Evolutionary conservation across 2,888 invertebrate genomes (phyloP).

Genomic region (Desoria tigrina): DNA sequence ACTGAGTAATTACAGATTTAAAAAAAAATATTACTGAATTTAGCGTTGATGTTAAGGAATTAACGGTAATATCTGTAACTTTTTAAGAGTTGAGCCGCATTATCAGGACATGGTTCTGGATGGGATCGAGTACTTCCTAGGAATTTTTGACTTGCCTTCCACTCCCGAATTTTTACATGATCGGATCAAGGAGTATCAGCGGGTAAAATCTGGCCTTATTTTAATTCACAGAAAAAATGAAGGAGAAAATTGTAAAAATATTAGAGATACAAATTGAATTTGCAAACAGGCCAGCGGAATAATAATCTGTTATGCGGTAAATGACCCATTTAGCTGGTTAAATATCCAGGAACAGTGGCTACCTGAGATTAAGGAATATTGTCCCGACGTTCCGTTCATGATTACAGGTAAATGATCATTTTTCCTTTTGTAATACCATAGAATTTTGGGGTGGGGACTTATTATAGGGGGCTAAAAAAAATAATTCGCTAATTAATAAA

Average conservation of each 20-base stretch:
- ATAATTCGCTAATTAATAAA: no score
- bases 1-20: constrained; percentile 70
- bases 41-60: no score
- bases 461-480: no score
- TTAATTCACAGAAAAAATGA: no score
- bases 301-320: constrained; percentile 80
- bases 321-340: constrained; percentile 75
- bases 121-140: constrained; percentile 64
- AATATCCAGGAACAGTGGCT: constrained; percentile 82
- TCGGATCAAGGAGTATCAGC: constrained; percentile 16
- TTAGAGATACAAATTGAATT: no score
- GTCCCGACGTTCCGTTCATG: constrained; percentile 72
- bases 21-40: not conserved
- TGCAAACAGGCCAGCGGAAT: constrained; percentile 78
- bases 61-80: no score
- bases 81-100: constrained; percentile 10
- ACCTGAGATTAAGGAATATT: constrained; percentile 78
- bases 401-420: constrained; percentile 67
- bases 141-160: constrained; percentile 18
- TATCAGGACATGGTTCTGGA: constrained; percentile 69
- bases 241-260: not conserved
- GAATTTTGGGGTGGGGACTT: no score
- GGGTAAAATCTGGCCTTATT: not conserved
- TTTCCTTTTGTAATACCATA: not conserved
- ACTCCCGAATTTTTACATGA: constrained; percentile 4